A percentile compares a stretch with the other conserved stretches of the same genome.
These are phyloP conservation scores for Scalopus aquaticus DNA, from an alignment of 2,113 vertebrate genomes.

Conservation along the genomic window DNA sequence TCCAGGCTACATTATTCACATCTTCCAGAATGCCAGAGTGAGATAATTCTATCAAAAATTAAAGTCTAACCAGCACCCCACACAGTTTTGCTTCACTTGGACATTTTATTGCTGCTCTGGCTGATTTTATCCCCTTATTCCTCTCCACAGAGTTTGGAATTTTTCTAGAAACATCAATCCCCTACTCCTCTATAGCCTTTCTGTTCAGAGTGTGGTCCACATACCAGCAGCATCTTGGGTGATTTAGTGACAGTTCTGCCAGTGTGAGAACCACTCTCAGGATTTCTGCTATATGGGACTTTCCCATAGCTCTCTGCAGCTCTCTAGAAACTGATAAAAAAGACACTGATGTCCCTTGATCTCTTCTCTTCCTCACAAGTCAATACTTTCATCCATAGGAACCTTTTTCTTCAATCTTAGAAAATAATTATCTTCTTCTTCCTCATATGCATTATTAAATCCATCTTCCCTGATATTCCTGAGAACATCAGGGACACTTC, in stretches of 20 bases:
- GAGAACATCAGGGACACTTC: background rate
- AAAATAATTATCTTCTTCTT: background rate
- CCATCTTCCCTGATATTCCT: background rate
- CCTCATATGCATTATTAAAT: background rate
- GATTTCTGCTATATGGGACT: background rate
- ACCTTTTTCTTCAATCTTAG: background rate
- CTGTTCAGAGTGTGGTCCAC: background rate
- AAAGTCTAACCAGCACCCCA: background rate
- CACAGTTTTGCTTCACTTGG: background rate
- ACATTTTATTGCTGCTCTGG: background rate
- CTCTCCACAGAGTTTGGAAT: background rate
- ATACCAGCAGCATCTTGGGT: background rate
- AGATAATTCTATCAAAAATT: background rate
- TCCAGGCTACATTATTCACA: background rate
- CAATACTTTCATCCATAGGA: background rate
- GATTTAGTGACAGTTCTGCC: background rate
- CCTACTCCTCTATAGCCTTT: background rate
- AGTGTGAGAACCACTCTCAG: background rate
- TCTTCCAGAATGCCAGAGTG: no score
- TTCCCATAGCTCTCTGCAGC: background rate
- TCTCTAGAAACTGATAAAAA: background rate
- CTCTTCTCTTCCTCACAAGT: background rate
- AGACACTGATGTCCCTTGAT: rapidly evolving
- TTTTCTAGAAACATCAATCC: background rate
- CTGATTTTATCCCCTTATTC: background rate